Evolutionary conservation across 2,888 invertebrate species (phyloP).

Genomic region (Drosophila subquinaria): DNA sequence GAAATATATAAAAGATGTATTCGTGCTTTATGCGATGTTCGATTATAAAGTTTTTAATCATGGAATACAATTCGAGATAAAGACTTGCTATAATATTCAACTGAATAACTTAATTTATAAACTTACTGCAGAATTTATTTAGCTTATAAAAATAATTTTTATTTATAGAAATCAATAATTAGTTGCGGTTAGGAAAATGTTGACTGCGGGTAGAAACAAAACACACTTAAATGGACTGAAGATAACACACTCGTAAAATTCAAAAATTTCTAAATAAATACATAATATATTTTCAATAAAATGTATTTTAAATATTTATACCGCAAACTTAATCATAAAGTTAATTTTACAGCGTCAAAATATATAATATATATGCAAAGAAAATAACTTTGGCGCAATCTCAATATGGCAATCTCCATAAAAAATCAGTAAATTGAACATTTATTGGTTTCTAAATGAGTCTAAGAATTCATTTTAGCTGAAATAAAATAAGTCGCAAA

Average conservation of each 20-base stretch:
- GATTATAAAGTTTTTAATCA: no score
- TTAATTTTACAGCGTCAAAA: not conserved
- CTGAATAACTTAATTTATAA: not conserved
- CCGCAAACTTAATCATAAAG: slow-evolving; percentile 17
- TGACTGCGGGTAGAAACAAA: slow-evolving; percentile 36
- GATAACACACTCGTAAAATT: slow-evolving; percentile 20
- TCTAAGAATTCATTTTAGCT: not conserved
- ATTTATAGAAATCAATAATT: slow-evolving; percentile 25
- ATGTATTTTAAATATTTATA: slow-evolving; percentile 2
- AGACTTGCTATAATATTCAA: not conserved
- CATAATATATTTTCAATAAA: slow-evolving; percentile 10
- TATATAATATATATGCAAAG: not conserved
- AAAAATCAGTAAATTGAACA: slow-evolving; percentile 9
- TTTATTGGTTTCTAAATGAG: slow-evolving; percentile 11
- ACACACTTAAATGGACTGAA: slow-evolving; percentile 11
- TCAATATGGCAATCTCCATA: slow-evolving; percentile 7
- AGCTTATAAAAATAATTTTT: not conserved
- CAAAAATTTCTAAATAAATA: not conserved
- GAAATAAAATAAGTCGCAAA: not conserved
- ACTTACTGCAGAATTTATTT: no score
- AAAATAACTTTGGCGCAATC: slow-evolving; percentile 6
- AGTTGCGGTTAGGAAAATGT: slow-evolving; percentile 30
- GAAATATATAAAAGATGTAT: no score
- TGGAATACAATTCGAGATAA: no score
- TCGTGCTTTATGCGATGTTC: no score